Base-by-base conservation (phyloP, 2,113 vertebrate genomes). In the Ciconia maguari region DNA sequence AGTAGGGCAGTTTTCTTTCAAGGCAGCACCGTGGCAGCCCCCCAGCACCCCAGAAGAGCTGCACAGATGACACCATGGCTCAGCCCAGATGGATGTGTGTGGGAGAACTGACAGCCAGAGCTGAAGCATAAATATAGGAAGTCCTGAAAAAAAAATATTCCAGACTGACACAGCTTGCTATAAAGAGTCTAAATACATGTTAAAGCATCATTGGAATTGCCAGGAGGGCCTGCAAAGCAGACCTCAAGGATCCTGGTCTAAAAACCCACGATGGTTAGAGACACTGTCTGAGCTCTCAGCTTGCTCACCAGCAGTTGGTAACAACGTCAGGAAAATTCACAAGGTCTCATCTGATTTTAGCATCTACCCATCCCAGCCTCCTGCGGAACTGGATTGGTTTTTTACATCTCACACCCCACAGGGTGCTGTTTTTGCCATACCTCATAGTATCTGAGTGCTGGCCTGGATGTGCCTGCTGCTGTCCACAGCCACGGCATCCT, bases 31-130 rank as follows among this genome's bases (percentile, higher is more conserved):
- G 46, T 2, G 5, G 44, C 58, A 93, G 52, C 7, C 74, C 24
- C 24, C 13, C 55, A 42, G 60, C 22, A 74, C 27, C 71, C 79
- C 76, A 69, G 70, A 74, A 87, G 58, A 90, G 49, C 30, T 57
- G 68, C 49, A 71, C 27, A 86, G 62, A 57, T 4, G 15, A 87
- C 78, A 90, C n/a, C 41, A 17, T 69, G 57, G 48, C 41, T 85
- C 44, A 44, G 66, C 38, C 84, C 61, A 89, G 74, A 72, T 61
- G 74, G 74, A 91, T 5, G 5, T 42, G 49, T 85, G 42, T 7
- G 13, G 49, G 44, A 87, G 36, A 91, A 83, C 54, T 69, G 75
- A 76, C 30, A 89, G 64, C 64, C 52, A 89, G 91, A 91, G 44
- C 57, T 61, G 25, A 94, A 48, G 30, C 10, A 91, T 42, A 89